Evolutionary conservation across 1,140 invertebrate genomes (phyloP).

Genomic region (Grapholita molesta): DNA sequence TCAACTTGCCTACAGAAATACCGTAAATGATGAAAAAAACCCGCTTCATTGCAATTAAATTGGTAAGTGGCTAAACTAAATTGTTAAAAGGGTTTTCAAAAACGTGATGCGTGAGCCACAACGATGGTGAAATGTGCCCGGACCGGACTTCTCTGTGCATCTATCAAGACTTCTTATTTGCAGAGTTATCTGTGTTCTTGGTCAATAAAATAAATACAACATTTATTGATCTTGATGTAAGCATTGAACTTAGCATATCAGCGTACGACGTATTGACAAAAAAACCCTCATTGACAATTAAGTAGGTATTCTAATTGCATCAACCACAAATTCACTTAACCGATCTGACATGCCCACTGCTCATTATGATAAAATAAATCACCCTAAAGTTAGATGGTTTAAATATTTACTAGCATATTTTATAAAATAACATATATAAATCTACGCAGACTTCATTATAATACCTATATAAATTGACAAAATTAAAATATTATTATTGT

Average conservation of each 20-base stretch:
- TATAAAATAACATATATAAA: slow-evolving; percentile 54
- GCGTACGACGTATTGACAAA: neutral
- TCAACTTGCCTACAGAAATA: neutral
- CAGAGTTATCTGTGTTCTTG: neutral
- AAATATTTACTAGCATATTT: slow-evolving; percentile 59
- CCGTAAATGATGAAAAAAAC: neutral
- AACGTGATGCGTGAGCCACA: too few relatives aligned
- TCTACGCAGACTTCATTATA: slow-evolving; percentile 65
- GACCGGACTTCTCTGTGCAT: too few relatives aligned
- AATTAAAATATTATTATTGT: slow-evolving; percentile 52
- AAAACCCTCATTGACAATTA: neutral
- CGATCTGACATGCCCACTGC: neutral
- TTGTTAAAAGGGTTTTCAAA: too few relatives aligned
- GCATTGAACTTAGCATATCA: neutral
- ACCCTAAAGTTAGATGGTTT: slow-evolving; percentile 43
- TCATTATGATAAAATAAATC: slow-evolving; percentile 39
- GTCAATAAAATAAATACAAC: too few relatives aligned
- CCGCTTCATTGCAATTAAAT: too few relatives aligned
- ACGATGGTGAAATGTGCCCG: too few relatives aligned
- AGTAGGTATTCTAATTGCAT: slow-evolving; percentile 27
- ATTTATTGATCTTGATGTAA: neutral
- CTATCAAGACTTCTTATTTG: too few relatives aligned
- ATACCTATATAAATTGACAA: slow-evolving; percentile 60
- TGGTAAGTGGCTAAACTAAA: too few relatives aligned
- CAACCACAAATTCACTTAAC: slow-evolving; percentile 26